A percentile compares a stretch with the other conserved stretches of the same genome.
phyloP scores from a whole-genome alignment of 1,140 invertebrate species.

The Grapholita molesta region DNA sequence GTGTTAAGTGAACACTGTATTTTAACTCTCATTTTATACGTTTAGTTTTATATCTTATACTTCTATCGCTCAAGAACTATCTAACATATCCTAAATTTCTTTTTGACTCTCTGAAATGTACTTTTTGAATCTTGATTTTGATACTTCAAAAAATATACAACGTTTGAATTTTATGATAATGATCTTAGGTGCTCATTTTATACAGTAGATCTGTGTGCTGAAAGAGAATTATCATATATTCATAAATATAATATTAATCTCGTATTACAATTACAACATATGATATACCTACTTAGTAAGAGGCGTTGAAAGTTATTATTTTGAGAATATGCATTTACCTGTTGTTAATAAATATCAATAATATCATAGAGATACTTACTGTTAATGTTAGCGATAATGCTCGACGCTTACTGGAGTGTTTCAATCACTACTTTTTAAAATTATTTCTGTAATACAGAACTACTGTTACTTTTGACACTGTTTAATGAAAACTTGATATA shows the following conservation, averaged over 20 bases:
- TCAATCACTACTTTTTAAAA: constrained; percentile 17
- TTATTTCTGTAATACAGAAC: constrained; percentile 16
- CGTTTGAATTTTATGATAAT: background rate
- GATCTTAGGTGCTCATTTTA: constrained; percentile 39
- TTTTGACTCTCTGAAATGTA: constrained; percentile 12
- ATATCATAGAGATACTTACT: constrained; percentile 41
- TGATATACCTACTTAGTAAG: constrained; percentile 34
- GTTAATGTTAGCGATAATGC: constrained; percentile 31
- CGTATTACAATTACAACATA: constrained; percentile 20
- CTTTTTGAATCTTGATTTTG: constrained; percentile 11
- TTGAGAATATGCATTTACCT: constrained; percentile 61
- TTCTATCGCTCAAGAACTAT: constrained; percentile 11
- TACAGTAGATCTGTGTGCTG: constrained; percentile 37
- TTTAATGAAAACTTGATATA: background rate
- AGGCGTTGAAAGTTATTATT: constrained; percentile 47
- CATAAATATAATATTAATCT: constrained; percentile 21
- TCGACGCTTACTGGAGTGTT: constrained; percentile 25
- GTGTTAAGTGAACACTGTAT: constrained; percentile 41
- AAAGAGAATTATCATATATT: constrained; percentile 31
- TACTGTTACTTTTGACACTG: constrained; percentile 9
- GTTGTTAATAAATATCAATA: constrained; percentile 41
- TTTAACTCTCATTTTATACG: background rate
- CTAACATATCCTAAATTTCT: constrained; percentile 14
- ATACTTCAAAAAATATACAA: constrained; percentile 15
- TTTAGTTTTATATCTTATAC: background rate